Base-by-base conservation (phyloP, 2,797 vertebrate species). In the Macroramphosus scolopax region DNA sequence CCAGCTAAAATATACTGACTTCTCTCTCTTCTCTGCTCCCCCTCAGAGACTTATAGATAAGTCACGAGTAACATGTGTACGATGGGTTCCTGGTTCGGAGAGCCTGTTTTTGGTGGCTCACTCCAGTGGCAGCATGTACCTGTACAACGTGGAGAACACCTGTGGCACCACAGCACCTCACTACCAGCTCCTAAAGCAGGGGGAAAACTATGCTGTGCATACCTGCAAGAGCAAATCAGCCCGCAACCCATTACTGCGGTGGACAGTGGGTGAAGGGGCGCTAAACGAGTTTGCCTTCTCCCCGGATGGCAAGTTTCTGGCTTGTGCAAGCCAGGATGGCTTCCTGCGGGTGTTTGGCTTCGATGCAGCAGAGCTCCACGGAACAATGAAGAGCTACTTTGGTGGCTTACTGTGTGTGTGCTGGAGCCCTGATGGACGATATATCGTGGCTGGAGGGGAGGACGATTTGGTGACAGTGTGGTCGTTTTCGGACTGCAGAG, bases 21-120 rank as follows among this genome's bases (percentile, higher is more conserved):
- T 35, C 9, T 56, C 1, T 53, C 55, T 33, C 67, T 89, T 37
- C 47, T 13, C 29, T 35, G 67, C 41, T 42, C 13, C 34, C 35
- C 15, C n/a, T 14, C 80, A 98, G 96, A 95, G 96, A 89, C 92
- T 98, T 72, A 98, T 98, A 84, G 96, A 98, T 92, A 98, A 98
- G 89, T 95, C 96, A n/a, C 89, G 96, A 72, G 96, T 98, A 57
- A 98, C 95, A 15, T 98, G 95, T 87, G 95, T 98, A 70, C 93
- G 89, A 91, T 98, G 96, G 96, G 96, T 98, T 11, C 96, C 96
- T n/a, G 96, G 95, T 74, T 98, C 95, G n/a, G 96, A 98, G 90
- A 97, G 93, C 82, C 93, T 98, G 70, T 98, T 98, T 80, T 88
- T 98, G 77, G 96, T 98, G 78, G 94, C 94, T 73, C 96, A 98